Base-by-base conservation (phyloP, 2,113 vertebrate genomes). In the Hylia prasina region DNA sequence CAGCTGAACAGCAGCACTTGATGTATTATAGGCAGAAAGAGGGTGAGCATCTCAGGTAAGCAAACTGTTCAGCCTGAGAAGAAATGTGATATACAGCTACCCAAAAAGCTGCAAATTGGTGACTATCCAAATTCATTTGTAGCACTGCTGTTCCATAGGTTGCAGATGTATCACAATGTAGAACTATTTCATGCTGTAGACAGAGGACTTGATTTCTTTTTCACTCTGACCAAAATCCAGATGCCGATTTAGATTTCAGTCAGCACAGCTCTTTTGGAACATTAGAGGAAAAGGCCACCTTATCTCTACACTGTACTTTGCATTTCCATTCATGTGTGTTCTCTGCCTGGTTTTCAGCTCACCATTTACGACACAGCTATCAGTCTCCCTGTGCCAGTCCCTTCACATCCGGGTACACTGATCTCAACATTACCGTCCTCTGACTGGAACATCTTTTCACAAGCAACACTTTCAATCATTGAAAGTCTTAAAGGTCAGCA, bases 321-420 rank as follows among this genome's bases (percentile, higher is more conserved):
- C 37, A 57, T 88, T 88, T 66, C 27, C 33, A 35, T 64, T 86
- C n/a, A 23, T 19, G 40, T 86, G 78, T 91, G 40, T 75, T 88
- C 95, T 86, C 94, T 90, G 28, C 53, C 61, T 76, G 66, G n/a
- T 75, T 97, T 94, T 56, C 97, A 99, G 99, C 91, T 91, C 81
- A 98, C 96, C 15, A 37, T 98, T 77, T 98, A 98, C 0, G 91
- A 96, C 71, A 70, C 85, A 60, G 88, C 88, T 82, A 20, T 98
- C 50, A 87, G n/a, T 16, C 97, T 99, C 70, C 98, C 98, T 37
- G 17, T 98, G 21, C n/a, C 96, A 56, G 30, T 99, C 89, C 98
- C 98, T 40, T 83, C 98, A 35, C 93, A 90, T 16, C 70, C 18
- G n/a, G 28, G 24, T 8, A n/a, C 66, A 33, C 1, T 6, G 1